These are phyloP conservation scores for Cinara cedri DNA, from an alignment of 2,888 invertebrate species.

Conservation along the genomic window DNA sequence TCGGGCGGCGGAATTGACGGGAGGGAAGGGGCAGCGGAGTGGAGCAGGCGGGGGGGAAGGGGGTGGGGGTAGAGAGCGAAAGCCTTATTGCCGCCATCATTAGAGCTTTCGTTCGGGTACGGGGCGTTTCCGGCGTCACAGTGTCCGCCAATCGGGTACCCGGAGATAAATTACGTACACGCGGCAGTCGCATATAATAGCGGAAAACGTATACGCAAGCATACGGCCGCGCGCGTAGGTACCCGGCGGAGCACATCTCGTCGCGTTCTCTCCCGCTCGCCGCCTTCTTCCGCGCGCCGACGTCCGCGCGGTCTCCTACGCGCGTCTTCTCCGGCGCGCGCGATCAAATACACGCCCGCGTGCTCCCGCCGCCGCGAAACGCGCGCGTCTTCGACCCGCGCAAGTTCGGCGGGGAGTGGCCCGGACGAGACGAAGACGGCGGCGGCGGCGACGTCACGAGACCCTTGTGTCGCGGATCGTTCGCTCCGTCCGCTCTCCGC, in stretches of 20 bases:
- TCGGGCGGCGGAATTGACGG: no score
- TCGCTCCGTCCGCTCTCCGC: not conserved
- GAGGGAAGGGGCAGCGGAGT: no score
- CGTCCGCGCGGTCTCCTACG: not conserved
- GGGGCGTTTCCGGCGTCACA: slow-evolving; percentile 56
- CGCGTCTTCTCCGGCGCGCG: not conserved
- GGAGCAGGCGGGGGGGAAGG: no score
- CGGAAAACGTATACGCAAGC: no score
- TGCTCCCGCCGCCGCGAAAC: no score
- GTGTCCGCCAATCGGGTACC: slow-evolving; percentile 54
- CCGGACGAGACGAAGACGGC: no score
- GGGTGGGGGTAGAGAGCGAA: slow-evolving; percentile 8
- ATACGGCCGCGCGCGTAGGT: not conserved
- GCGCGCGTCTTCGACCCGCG: not conserved
- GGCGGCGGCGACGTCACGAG: no score
- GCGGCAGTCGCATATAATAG: not conserved
- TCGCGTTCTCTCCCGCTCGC: not conserved
- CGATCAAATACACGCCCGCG: not conserved
- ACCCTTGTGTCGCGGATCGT: no score
- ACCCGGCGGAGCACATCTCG: slow-evolving; percentile 6
- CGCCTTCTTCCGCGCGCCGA: not conserved
- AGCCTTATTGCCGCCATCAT: slow-evolving; percentile 56
- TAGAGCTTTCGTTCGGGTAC: slow-evolving; percentile 55
- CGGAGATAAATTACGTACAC: slow-evolving; percentile 46
- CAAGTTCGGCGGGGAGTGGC: no score